Evolutionary conservation across 2,797 vertebrate species (phyloP).

Genomic region (Hozukius guyotensis): DNA sequence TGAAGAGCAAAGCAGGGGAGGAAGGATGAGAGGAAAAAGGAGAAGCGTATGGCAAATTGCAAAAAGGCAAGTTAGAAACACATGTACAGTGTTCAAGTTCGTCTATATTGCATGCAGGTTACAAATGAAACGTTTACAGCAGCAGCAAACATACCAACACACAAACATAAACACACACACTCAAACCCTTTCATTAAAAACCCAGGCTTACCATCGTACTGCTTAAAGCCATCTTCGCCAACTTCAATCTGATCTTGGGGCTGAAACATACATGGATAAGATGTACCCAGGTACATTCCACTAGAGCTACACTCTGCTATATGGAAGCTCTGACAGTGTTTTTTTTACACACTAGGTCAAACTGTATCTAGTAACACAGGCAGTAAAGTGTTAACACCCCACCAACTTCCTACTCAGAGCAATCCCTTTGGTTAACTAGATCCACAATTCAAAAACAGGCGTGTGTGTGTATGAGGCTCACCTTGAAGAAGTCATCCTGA

Average conservation of each 20-base stretch:
- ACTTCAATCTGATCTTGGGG: constrained; percentile 94
- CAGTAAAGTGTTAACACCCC: constrained; percentile 22
- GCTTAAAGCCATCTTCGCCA: constrained; percentile 95
- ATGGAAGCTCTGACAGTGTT: constrained; percentile 43
- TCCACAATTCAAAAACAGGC: not conserved
- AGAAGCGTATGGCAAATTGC: constrained; percentile 18
- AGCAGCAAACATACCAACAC: constrained; percentile 35
- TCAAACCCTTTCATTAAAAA: constrained; percentile 70
- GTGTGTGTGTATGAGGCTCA: constrained; percentile 65
- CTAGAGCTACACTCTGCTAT: constrained; percentile 62
- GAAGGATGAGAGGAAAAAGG: not conserved
- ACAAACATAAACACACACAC: constrained; percentile 13
- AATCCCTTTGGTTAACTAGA: constrained; percentile 2
- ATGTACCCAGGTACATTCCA: constrained; percentile 83
- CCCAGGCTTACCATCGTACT: constrained; percentile 93
- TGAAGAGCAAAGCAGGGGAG: constrained; percentile 49
- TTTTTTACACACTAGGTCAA: constrained; percentile 14
- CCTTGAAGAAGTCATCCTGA: constrained; percentile 96
- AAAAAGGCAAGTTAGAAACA: constrained; percentile 5
- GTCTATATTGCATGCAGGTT: constrained; percentile 65
- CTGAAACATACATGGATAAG: constrained; percentile 89
- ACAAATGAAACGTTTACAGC: constrained; percentile 40
- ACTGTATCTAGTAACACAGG: constrained; percentile 34
- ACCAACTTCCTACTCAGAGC: constrained; percentile 7
- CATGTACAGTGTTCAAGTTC: not conserved